Base-by-base conservation (phyloP, 92 coral and sea anemone genomes). In the Isaurus tuberculatus region DNA sequence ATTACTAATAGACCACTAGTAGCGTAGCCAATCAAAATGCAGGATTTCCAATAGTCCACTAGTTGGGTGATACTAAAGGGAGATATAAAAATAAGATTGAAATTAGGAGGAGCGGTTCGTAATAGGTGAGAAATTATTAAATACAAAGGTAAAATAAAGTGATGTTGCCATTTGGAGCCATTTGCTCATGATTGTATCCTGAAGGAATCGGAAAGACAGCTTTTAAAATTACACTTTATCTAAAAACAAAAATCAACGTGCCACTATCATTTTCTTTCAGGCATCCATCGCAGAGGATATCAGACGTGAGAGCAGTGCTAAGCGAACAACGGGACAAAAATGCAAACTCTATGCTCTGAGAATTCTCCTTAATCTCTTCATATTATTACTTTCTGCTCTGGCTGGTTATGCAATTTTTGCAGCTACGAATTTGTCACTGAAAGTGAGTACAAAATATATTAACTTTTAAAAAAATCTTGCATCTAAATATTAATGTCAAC, bases 251-350 rank as follows among this genome's bases (percentile, higher is more conserved):
- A 7, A 1, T 4, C 11, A 6, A 40, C 7, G 3, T 63, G 69
- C 33, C 27, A 15, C 5, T 19, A 27, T 13, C 31, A 63, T 63
- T 49, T 1, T 68, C 22, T 57, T 79, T 23, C 86, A 93, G 98
- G 94, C 90, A 10, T 89, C 90, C 34, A 81, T 93, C 7, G 95
- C 87, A 20, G 98, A 93, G 44, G 98, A 93, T 78, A 65, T 91
- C 17, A 86, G 98, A 27, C 87, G 89, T 13, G 89, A 92, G 36
- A 81, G 79, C 65, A 78, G 85, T 63, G 95, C 98, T 48, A 71
- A 87, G 57, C 86, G 91, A 51, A 93, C 98, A 0, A 83, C 67
- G 8, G 83, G 34, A 16, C 81, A 91, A 30, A 86, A 26, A n/a
- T 83, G 80, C 79, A 84, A 86, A 68, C 71, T 89, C 32, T 91